Percentiles rank a stretch among this genome's conserved stretches.
phyloP scores from a whole-genome alignment of 92 coral and sea anemone species.

The Paragorgia papillata region DNA sequence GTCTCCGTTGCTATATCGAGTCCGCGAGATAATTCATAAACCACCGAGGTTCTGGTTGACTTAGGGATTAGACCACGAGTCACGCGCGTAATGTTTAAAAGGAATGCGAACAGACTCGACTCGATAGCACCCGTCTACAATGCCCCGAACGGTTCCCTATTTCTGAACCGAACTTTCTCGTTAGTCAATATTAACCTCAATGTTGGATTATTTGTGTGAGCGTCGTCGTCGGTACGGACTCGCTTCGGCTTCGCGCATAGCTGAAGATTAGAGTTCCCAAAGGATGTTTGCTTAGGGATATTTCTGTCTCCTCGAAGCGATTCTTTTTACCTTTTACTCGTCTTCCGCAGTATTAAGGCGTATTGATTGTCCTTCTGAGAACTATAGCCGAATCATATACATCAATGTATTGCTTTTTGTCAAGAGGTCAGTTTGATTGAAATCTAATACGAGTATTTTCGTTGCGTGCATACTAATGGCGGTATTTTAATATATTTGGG shows the following conservation, averaged over 20 bases:
- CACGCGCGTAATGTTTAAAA: neutral
- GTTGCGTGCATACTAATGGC: no score
- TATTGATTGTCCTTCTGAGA: no score
- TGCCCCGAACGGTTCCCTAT: no score
- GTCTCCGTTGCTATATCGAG: no score
- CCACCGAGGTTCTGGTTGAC: neutral
- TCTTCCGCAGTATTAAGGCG: neutral
- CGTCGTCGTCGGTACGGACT: neutral
- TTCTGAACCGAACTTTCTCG: no score
- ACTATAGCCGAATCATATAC: neutral
- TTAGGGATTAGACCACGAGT: neutral
- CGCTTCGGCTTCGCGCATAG: neutral
- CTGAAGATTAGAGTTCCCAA: neutral
- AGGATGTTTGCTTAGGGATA: constrained; percentile 23
- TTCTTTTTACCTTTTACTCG: neutral
- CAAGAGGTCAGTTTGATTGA: neutral
- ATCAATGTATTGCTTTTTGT: neutral
- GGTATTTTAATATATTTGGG: no score
- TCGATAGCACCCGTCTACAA: no score
- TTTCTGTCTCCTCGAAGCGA: neutral
- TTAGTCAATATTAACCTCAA: neutral
- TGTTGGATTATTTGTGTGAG: neutral
- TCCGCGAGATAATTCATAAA: neutral
- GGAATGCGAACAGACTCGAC: neutral
- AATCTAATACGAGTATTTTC: neutral